These are phyloP conservation scores for Ispidina lecontei DNA, from an alignment of 2,797 vertebrate species.

Conservation along the genomic window DNA sequence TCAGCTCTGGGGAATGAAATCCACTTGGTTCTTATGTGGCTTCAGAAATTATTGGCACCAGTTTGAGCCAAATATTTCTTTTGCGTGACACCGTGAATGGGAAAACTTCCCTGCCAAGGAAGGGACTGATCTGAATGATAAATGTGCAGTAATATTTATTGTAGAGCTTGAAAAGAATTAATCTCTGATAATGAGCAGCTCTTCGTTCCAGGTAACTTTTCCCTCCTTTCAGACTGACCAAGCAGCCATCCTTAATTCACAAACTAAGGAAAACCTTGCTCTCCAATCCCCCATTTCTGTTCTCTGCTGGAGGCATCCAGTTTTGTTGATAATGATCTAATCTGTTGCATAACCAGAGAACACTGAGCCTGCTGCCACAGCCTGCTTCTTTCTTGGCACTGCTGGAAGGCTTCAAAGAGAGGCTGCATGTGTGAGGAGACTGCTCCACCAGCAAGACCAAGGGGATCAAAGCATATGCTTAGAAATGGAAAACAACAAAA, in stretches of 20 bases:
- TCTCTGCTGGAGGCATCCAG: slow-evolving; percentile 55
- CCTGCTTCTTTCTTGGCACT: slow-evolving; percentile 58
- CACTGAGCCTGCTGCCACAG: slow-evolving; percentile 46
- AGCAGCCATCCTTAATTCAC: background rate
- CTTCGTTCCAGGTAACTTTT: background rate
- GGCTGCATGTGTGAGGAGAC: slow-evolving; percentile 26
- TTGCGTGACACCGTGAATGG: background rate
- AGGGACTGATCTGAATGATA: background rate
- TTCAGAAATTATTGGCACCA: background rate
- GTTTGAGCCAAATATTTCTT: background rate
- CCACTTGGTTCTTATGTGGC: background rate
- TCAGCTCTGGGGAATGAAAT: background rate
- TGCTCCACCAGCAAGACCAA: slow-evolving; percentile 45
- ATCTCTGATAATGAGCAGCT: background rate
- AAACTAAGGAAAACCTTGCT: background rate
- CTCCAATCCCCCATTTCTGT: background rate
- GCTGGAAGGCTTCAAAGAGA: slow-evolving; percentile 58
- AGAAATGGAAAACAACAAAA: slow-evolving; percentile 51
- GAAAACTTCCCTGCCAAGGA: background rate
- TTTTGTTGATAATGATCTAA: slow-evolving; percentile 67
- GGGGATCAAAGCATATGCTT: slow-evolving; percentile 43
- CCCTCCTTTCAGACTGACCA: background rate
- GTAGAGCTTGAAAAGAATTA: background rate
- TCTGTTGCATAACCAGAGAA: slow-evolving; percentile 62
- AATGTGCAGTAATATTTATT: background rate